Base-by-base conservation (phyloP, 2,113 vertebrate genomes). In the Uropsilus gracilis region DNA sequence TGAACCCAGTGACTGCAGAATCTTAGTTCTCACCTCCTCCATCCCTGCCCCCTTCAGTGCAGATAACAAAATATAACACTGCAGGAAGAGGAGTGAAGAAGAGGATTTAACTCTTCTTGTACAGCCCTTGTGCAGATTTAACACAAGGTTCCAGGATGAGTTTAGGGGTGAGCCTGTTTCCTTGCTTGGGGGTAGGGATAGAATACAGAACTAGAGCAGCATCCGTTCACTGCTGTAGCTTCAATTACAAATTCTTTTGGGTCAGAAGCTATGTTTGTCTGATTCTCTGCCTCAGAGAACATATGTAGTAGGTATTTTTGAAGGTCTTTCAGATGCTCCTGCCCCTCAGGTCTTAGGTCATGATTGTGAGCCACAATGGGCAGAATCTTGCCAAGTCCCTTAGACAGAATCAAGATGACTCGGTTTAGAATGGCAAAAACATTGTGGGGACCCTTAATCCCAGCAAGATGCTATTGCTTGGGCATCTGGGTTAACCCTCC, bases 271-370 rank as follows among this genome's bases (percentile, higher is more conserved):
- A n/a, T 44, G 50, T 84, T 50, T 71, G 32, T 86, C n/a, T 89
- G 81, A 32, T 78, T 96, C 53, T 69, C 6, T 73, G 71, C 66
- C 34, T 88, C 32, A 94, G 91, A 71, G 66, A 37, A 64, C 42
- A 68, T n/a, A 26, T 20, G 2, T 6, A 76, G 0, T 34, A 13
- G 42, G 72, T 72, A 39, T 87, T 90, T 90, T 18, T 72, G 69
- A 88, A 81, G 30, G 64, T 37, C 34, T 94, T 64, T 90, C 30
- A 37, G 20, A 1, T 77, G 69, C 37, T n/a, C 20, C 66, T 37
- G 10, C 8, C 34, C 44, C 42, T 50, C 30, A 92, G 8, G 20
- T 89, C 26, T 84, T n/a, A 64, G 82, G 69, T 61, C 28, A 57
- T 44, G 61, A 78, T 30, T 61, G 76, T 76, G 73, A 72, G 34